These are phyloP conservation scores for Berghia stephanieae DNA, from an alignment of 1,140 invertebrate genomes.

Conservation along the genomic window DNA sequence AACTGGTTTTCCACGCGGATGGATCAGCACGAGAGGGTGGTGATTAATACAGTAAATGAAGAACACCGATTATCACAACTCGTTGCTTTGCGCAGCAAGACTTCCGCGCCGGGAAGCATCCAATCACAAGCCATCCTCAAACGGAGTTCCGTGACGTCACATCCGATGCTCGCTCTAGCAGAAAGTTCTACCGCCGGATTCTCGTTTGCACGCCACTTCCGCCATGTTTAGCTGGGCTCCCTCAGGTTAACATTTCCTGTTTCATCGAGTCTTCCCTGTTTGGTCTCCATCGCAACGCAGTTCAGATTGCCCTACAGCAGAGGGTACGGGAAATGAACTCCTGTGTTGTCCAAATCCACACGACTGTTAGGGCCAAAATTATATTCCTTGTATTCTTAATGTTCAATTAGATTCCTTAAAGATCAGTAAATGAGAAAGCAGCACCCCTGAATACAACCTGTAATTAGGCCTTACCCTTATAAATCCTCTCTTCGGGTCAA, in stretches of 20 bases:
- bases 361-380: constrained; percentile 29
- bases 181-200: constrained; percentile 24
- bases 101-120: constrained; percentile 21
- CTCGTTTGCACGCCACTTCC: constrained; percentile 34
- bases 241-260: constrained; percentile 29
- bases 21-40: constrained; percentile 10
- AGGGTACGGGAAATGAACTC: constrained; percentile 28
- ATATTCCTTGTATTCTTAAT: constrained; percentile 25
- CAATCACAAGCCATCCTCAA: constrained; percentile 30
- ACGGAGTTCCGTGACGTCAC: constrained; percentile 5
- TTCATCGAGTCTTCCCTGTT: constrained; percentile 28
- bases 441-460: neutral
- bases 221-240: neutral
- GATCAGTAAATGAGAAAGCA: neutral
- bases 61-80: constrained; percentile 23
- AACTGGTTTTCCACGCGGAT: constrained; percentile 27
- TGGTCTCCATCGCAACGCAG: constrained; percentile 18
- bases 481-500: too few species aligned
- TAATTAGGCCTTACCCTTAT: constrained; percentile 24
- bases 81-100: constrained; percentile 24
- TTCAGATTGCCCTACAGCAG: constrained; percentile 27
- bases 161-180: constrained; percentile 30
- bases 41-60: constrained; percentile 29
- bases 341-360: constrained; percentile 18
- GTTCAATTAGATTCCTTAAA: constrained; percentile 31